Percentiles rank a stretch among this genome's conserved stretches.
Conservation (phyloP, 2,113 vertebrate genomes). For the Scytalopus superciliaris region DNA sequence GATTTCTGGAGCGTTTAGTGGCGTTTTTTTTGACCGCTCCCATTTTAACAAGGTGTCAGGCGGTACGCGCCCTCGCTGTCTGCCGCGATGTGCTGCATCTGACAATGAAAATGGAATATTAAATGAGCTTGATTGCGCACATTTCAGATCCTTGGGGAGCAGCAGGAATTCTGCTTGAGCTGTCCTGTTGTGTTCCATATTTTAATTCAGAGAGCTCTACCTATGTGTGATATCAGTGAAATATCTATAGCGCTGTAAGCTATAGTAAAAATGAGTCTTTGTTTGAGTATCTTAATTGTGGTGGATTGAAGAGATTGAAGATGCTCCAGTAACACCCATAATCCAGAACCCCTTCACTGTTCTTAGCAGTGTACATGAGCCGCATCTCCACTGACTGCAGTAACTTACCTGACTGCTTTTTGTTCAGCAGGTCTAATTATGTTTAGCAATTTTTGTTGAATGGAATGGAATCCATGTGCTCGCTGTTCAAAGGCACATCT, state of each 20-base stretch:
- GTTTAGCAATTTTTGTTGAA: background rate
- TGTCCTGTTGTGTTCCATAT: background rate
- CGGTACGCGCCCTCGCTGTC: background rate
- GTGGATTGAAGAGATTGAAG: background rate
- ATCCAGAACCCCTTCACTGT: background rate
- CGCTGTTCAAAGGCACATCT: background rate
- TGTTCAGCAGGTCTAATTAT: background rate
- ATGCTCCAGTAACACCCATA: rapidly evolving
- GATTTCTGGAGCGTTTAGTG: background rate
- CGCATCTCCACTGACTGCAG: background rate
- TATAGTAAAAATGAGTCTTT: background rate
- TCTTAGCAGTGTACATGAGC: background rate
- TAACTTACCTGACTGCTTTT: background rate
- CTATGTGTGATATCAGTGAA: rapidly evolving
- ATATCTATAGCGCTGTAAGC: rapidly evolving
- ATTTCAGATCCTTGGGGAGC: background rate
- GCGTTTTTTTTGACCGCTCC: rapidly evolving
- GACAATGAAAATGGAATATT: background rate
- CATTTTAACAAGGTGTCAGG: background rate
- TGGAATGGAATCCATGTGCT: background rate
- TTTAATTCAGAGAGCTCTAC: rapidly evolving
- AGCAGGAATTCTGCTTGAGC: background rate
- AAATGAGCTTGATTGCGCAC: background rate
- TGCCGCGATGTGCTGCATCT: background rate
- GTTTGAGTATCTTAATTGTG: rapidly evolving